Evolutionary conservation across 2,113 vertebrate genomes (phyloP).

Genomic region (Mohoua ochrocephala): DNA sequence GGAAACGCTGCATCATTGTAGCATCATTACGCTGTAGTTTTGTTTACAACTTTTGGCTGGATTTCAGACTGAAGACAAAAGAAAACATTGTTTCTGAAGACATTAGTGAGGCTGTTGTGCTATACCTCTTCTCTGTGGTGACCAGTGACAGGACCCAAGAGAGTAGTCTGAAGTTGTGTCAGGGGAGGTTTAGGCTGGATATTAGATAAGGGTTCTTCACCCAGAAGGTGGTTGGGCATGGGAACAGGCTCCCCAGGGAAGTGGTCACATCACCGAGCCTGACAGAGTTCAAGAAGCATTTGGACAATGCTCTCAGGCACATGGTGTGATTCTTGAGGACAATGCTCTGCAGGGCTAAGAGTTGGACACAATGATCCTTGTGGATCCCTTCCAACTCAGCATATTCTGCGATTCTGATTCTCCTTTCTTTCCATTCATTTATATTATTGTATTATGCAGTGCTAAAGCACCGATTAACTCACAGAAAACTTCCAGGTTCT

Average conservation of each 20-base stretch:
- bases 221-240: background rate
- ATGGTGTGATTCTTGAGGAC: background rate
- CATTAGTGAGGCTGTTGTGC: background rate
- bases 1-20: background rate
- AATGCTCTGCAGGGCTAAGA: background rate
- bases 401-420: background rate
- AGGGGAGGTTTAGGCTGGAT: too few species aligned
- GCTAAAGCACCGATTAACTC: constrained; percentile 6
- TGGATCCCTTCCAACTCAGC: background rate
- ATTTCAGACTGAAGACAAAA: background rate
- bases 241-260: background rate
- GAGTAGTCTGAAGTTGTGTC: background rate
- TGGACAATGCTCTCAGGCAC: background rate
- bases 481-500: constrained; percentile 10
- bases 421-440: background rate
- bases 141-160: fast-evolving
- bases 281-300: too few species aligned
- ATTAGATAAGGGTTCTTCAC: fast-evolving
- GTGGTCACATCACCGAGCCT: background rate
- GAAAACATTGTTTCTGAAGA: background rate
- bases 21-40: background rate
- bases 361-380: background rate
- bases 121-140: background rate
- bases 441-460: background rate
- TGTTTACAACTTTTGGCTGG: background rate